Conservation (phyloP, 2,888 invertebrate species). For the Pandemis heparana region DNA sequence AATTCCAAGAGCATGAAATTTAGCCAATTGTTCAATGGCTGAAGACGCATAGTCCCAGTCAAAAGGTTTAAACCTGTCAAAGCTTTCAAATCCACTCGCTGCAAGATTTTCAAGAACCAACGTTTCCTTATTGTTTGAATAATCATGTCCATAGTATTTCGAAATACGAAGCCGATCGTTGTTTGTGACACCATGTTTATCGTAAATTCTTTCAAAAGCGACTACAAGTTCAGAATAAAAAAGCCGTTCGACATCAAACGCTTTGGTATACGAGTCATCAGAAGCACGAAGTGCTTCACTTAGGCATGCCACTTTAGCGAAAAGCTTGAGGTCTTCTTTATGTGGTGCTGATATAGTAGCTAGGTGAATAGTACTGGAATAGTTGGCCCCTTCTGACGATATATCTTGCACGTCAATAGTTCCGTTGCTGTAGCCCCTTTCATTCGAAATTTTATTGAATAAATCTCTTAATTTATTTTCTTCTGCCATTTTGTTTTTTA, state of each 20-base stretch:
- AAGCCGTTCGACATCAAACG: neutral
- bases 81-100: conserved; percentile 54
- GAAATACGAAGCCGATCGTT: neutral
- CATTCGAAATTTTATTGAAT: conserved; percentile 50
- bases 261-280: neutral
- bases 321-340: conserved; percentile 38
- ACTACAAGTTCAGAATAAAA: conserved; percentile 6
- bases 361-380: conserved; percentile 56
- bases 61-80: conserved; percentile 54
- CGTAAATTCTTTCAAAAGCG: neutral
- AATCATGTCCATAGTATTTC: conserved; percentile 12
- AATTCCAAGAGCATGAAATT: conserved; percentile 71
- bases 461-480: conserved; percentile 36
- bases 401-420: conserved; percentile 50
- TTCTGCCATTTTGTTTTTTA: neutral
- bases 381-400: conserved; percentile 62
- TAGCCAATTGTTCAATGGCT: conserved; percentile 58
- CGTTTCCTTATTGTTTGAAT: conserved; percentile 59
- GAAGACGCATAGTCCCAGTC: conserved; percentile 61
- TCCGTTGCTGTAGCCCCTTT: conserved; percentile 46
- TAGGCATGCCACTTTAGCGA: conserved; percentile 1
- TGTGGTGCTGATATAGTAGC: conserved; percentile 47
- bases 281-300: conserved; percentile 8
- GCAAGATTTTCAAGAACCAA: conserved; percentile 63
- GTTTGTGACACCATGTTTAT: neutral